Conservation (phyloP, 2,797 vertebrate species). For the Triplophysa yarkandensis region DNA sequence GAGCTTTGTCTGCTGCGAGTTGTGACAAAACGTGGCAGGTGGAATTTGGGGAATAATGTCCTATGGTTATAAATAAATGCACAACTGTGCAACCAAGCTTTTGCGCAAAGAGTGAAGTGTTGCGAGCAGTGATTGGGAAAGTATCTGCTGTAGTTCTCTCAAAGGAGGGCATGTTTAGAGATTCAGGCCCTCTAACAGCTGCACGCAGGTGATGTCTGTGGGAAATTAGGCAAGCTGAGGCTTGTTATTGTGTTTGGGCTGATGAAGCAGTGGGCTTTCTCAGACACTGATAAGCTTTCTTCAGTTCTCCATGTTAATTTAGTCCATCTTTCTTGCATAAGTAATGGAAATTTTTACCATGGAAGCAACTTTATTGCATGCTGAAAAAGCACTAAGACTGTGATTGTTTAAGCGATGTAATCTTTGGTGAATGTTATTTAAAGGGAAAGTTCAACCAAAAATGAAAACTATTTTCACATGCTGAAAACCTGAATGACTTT, state of each 20-base stretch:
- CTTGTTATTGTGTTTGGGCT: conserved; percentile 31
- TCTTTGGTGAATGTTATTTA: not conserved
- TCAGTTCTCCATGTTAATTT: conserved; percentile 7
- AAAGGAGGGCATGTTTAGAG: conserved; percentile 41
- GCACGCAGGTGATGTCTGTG: conserved; percentile 6
- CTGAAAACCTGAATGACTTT: no score
- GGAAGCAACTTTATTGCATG: not conserved
- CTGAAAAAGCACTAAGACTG: not conserved
- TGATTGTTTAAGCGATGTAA: not conserved
- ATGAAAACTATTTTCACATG: no score
- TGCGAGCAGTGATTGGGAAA: conserved; percentile 46
- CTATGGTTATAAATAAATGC: conserved; percentile 45
- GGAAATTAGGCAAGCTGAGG: conserved; percentile 25
- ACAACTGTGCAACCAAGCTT: conserved; percentile 52
- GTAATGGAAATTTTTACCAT: not conserved
- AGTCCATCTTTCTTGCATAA: not conserved
- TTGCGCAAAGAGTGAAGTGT: conserved; percentile 44
- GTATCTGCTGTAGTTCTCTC: conserved; percentile 59
- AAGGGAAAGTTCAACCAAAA: no score
- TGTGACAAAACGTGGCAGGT: conserved; percentile 44
- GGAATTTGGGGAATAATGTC: conserved; percentile 44
- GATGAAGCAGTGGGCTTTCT: conserved; percentile 26
- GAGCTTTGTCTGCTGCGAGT: conserved; percentile 48
- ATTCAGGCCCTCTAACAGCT: conserved; percentile 44
- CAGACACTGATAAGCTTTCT: not conserved